These are phyloP conservation scores for Luidia sarsii DNA, from an alignment of 53 echinoderm and acorn worm genomes.

Conservation along the genomic window DNA sequence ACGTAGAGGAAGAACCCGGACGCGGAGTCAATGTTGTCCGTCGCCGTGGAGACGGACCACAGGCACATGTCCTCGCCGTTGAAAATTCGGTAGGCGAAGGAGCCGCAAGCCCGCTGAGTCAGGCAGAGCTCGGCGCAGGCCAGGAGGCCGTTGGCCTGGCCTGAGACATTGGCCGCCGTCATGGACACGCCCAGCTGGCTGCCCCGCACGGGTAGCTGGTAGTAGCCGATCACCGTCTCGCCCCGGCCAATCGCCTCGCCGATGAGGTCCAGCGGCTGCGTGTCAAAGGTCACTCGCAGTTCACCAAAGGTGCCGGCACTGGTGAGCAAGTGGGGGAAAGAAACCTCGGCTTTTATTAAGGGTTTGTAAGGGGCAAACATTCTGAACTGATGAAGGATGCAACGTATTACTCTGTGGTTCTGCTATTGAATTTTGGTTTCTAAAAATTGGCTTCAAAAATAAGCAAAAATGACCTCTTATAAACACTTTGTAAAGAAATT, in stretches of 20 bases:
- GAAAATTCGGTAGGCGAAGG: slow-evolving; percentile 71
- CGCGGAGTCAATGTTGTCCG: slow-evolving; percentile 56
- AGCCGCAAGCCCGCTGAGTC: slow-evolving; percentile 82
- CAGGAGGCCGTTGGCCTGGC: slow-evolving; percentile 62
- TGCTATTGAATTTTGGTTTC: too few species aligned
- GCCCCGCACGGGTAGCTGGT: slow-evolving; percentile 80
- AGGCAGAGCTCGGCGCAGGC: slow-evolving; percentile 84
- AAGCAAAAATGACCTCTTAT: too few species aligned
- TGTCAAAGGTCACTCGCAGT: slow-evolving; percentile 85
- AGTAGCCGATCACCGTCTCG: slow-evolving; percentile 64
- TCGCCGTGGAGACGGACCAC: slow-evolving; percentile 73
- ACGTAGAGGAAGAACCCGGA: slow-evolving; percentile 81
- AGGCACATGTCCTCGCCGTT: slow-evolving; percentile 71
- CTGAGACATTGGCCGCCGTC: slow-evolving; percentile 69
- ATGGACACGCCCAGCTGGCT: slow-evolving; percentile 71
- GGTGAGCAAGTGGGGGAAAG: background rate
- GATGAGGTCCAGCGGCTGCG: slow-evolving; percentile 74
- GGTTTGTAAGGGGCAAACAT: too few species aligned
- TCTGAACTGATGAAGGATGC: too few species aligned
- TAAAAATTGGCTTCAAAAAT: too few species aligned
- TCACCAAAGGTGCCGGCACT: slow-evolving; percentile 94
- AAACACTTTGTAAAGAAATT: too few species aligned
- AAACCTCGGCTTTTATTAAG: too few species aligned
- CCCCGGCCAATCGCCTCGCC: slow-evolving; percentile 57
- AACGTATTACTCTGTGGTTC: too few species aligned